These are phyloP conservation scores for Girardinichthys multiradiatus DNA, from an alignment of 2,113 vertebrate species.

Conservation along the genomic window DNA sequence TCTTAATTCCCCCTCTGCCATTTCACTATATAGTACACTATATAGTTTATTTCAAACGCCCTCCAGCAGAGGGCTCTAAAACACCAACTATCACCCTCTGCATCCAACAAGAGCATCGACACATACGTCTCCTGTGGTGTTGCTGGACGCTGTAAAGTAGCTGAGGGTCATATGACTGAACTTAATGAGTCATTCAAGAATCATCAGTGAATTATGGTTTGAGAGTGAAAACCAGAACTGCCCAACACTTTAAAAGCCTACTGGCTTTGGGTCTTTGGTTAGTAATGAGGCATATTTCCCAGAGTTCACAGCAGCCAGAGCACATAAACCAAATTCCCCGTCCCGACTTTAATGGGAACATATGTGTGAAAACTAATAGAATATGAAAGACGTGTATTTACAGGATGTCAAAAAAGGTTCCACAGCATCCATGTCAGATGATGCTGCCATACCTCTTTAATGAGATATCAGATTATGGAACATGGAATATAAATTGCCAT, in stretches of 20 bases:
- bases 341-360: constrained; percentile 19
- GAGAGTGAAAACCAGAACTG: constrained; percentile 52
- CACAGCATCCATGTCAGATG: neutral
- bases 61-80: constrained; percentile 70
- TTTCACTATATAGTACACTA: neutral
- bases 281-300: constrained; percentile 64
- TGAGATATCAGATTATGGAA: neutral
- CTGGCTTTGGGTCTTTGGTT: constrained; percentile 57
- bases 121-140: constrained; percentile 21
- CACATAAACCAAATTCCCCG: constrained; percentile 43
- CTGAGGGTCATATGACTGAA: constrained; percentile 38
- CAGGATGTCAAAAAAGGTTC: neutral
- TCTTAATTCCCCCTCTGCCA: neutral
- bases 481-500: neutral
- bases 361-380: constrained; percentile 5
- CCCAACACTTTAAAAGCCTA: constrained; percentile 52
- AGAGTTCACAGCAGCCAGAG: constrained; percentile 46
- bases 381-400: constrained; percentile 16
- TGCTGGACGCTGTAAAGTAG: constrained; percentile 19
- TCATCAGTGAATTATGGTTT: constrained; percentile 60
- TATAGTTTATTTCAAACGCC: neutral
- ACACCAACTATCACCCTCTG: constrained; percentile 10
- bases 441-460: neutral
- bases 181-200: constrained; percentile 68
- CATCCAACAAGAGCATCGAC: neutral